Evolutionary conservation across 1,140 invertebrate genomes (phyloP).

Genomic region (Neotoxoptera formosana): DNA sequence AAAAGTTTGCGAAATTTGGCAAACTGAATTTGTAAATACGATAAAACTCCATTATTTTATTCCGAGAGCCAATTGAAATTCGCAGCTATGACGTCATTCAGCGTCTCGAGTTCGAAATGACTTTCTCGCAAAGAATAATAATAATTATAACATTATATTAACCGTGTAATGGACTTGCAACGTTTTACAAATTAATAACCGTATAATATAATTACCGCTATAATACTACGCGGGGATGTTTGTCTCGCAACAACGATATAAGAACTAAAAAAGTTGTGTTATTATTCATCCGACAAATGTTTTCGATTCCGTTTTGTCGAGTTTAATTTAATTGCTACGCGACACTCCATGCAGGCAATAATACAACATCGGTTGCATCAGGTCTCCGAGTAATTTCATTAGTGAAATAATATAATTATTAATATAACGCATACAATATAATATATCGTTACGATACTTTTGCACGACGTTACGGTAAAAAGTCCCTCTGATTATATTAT

Average conservation of each 20-base stretch:
- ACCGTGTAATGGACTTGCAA: neutral
- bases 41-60: neutral
- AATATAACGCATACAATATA: no score
- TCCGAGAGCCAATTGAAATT: neutral
- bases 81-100: slow-evolving; percentile 9
- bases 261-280: neutral
- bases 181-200: neutral
- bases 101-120: neutral
- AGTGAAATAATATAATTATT: neutral
- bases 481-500: neutral
- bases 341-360: neutral
- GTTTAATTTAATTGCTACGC: neutral
- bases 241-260: neutral
- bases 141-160: neutral
- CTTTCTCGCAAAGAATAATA: slow-evolving; percentile 1
- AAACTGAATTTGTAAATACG: neutral
- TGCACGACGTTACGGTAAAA: neutral
- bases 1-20: neutral
- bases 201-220: neutral
- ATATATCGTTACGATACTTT: neutral
- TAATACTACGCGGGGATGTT: neutral
- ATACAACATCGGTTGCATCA: neutral
- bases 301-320: neutral
- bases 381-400: neutral
- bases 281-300: neutral